These are phyloP conservation scores for Caiman crocodilus DNA, from an alignment of 2,797 vertebrate species.

Conservation along the genomic window DNA sequence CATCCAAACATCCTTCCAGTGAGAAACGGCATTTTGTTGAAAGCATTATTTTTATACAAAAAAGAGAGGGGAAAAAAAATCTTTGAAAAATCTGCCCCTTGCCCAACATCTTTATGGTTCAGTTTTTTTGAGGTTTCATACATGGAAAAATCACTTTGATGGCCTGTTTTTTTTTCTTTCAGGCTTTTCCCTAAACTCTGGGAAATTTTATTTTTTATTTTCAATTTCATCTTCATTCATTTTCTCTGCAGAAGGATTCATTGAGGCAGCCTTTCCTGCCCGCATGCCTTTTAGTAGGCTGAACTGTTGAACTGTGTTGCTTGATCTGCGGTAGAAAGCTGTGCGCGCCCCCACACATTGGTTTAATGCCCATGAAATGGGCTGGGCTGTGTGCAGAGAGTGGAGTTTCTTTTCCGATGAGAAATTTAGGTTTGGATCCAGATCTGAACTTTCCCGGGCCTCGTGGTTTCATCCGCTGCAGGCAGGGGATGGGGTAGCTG, in stretches of 20 bases:
- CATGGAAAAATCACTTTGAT: not conserved
- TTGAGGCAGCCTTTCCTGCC: not conserved
- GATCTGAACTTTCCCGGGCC: not conserved
- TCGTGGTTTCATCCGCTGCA: too few species aligned
- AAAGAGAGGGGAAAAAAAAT: too few species aligned
- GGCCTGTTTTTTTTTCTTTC: too few species aligned
- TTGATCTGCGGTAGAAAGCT: rapidly evolving
- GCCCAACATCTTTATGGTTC: too few species aligned
- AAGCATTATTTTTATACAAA: too few species aligned
- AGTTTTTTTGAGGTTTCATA: not conserved
- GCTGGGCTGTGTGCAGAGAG: not conserved
- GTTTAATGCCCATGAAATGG: not conserved
- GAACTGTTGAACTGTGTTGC: not conserved
- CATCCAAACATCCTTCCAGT: too few species aligned
- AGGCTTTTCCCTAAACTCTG: too few species aligned
- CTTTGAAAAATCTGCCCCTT: too few species aligned
- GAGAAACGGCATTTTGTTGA: too few species aligned
- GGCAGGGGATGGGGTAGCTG: not conserved
- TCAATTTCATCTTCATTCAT: too few species aligned
- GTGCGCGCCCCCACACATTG: not conserved
- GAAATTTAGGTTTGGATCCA: rapidly evolving
- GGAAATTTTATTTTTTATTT: not conserved
- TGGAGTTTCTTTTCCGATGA: rapidly evolving
- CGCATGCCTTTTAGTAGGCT: not conserved
- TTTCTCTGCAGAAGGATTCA: too few species aligned